Evolutionary conservation across 2,113 vertebrate species (phyloP), one percentile per base, ranked within the genome.

Genomic region (Oncorhynchus kisutch): DNA sequence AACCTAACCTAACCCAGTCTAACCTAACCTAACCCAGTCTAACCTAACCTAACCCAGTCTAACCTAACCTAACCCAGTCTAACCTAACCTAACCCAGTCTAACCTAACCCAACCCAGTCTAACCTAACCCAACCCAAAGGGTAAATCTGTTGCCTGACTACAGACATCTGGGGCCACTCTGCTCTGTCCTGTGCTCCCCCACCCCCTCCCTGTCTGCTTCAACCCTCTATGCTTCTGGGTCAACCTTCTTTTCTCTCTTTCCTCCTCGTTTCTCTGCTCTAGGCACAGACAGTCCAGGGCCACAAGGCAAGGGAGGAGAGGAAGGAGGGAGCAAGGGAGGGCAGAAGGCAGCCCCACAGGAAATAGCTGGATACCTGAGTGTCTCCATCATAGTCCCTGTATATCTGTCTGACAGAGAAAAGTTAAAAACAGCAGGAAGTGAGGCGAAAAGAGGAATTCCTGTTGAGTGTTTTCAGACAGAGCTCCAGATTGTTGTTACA

Each of bases 91-190:
- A 7, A 34, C 5, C 34, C 0, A 34, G 5, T 5, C 31, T 5
- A 31, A 5, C 1, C 31, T 25, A 25, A 25, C 25, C 25, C 0
- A 8, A 5, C 7, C 34, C 6, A 39, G 1, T 0, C 39, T 25
- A 45, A 8, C 39, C 9, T 0, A 45, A 45, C 39, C 39, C 39
- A 39, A 8, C 2, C 31, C 80, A 77, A 82, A 82, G 82, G 88
- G 87, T 89, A 86, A 84, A 78, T 79, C 75, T 65, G 68, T 80
- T 84, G 85, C 85, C 82, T 80, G 86, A 90, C 87, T 82, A 85
- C 70, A 81, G 82, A 75, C 81, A 88, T 87, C 79, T 85, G 82
- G 78, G 80, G 68, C 54, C 80, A 84, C 77, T 82, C 80, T 75
- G 39, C 39, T 45, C 39, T 45, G 8, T 45, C 39, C 8, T 11